These are phyloP conservation scores for Cololabis saira DNA, from an alignment of 2,113 vertebrate genomes.

Conservation along the genomic window DNA sequence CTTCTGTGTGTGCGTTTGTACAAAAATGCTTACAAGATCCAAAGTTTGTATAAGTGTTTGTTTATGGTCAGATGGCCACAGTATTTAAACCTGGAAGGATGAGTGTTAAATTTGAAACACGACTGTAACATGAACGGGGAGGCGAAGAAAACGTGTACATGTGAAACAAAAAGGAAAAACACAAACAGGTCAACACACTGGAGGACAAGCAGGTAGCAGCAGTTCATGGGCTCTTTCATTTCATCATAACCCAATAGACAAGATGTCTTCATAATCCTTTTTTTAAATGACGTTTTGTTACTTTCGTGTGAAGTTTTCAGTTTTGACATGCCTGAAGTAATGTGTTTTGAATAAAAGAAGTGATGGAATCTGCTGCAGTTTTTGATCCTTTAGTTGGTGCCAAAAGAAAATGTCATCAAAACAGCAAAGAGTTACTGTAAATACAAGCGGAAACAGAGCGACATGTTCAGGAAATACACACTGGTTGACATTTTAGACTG, in stretches of 20 bases:
- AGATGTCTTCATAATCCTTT: background rate
- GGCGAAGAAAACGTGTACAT: background rate
- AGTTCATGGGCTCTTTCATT: background rate
- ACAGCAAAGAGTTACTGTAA: too few species aligned
- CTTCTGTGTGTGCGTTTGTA: too few species aligned
- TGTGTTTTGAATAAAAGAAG: background rate
- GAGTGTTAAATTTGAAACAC: background rate
- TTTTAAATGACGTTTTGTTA: background rate
- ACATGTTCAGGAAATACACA: too few species aligned
- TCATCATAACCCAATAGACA: background rate
- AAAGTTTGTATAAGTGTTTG: slow-evolving; percentile 1
- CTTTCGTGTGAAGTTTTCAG: background rate
- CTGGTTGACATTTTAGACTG: too few species aligned
- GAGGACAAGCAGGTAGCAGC: slow-evolving; percentile 2
- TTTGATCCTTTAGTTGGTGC: too few species aligned
- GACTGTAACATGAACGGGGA: background rate
- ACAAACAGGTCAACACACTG: slow-evolving; percentile 40
- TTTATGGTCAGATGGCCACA: background rate
- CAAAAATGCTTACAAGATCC: background rate
- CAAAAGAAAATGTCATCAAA: too few species aligned
- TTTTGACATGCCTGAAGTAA: background rate
- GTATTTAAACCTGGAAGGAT: slow-evolving; percentile 26
- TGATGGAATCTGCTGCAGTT: background rate
- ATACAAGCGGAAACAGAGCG: too few species aligned
- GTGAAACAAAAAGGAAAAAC: background rate